These are phyloP conservation scores for Drepana arcuata DNA, from an alignment of 1,140 invertebrate genomes.

Conservation along the genomic window DNA sequence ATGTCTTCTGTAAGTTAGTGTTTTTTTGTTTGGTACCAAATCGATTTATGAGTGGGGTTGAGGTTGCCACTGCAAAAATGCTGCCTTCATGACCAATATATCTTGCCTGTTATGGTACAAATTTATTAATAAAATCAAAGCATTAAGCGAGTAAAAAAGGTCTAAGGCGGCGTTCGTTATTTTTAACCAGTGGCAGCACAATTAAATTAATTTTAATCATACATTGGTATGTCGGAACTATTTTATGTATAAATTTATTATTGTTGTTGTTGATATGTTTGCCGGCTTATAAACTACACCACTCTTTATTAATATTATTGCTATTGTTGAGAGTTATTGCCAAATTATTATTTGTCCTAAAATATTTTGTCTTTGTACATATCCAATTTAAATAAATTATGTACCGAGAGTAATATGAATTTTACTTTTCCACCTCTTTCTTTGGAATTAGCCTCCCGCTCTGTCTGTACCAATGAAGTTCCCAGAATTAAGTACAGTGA, in stretches of 20 bases:
- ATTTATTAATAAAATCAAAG: too few species aligned
- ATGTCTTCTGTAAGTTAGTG: slow-evolving; percentile 16
- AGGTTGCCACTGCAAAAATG: slow-evolving; percentile 18
- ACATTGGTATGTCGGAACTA: slow-evolving; percentile 33
- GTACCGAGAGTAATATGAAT: too few species aligned
- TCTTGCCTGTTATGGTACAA: too few species aligned
- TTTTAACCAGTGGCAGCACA: slow-evolving; percentile 19
- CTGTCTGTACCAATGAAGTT: too few species aligned
- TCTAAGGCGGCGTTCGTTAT: too few species aligned
- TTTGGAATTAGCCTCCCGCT: too few species aligned
- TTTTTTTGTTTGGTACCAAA: slow-evolving; percentile 32
- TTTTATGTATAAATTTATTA: slow-evolving; percentile 38
- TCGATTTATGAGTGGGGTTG: slow-evolving; percentile 29
- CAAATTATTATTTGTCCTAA: slow-evolving; percentile 66
- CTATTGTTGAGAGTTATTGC: slow-evolving; percentile 65
- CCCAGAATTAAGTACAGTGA: too few species aligned
- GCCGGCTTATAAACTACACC: slow-evolving; percentile 47
- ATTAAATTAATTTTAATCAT: slow-evolving; percentile 21
- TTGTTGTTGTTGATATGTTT: slow-evolving; percentile 64
- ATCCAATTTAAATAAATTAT: slow-evolving; percentile 70
- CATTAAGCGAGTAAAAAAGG: too few species aligned
- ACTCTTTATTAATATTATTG: slow-evolving; percentile 48
- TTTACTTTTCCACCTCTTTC: too few species aligned
- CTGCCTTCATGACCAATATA: too few species aligned
- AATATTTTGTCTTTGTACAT: slow-evolving; percentile 65